These are phyloP conservation scores for Platichthys flesus DNA, from an alignment of 2,113 vertebrate species.

Conservation along the genomic window DNA sequence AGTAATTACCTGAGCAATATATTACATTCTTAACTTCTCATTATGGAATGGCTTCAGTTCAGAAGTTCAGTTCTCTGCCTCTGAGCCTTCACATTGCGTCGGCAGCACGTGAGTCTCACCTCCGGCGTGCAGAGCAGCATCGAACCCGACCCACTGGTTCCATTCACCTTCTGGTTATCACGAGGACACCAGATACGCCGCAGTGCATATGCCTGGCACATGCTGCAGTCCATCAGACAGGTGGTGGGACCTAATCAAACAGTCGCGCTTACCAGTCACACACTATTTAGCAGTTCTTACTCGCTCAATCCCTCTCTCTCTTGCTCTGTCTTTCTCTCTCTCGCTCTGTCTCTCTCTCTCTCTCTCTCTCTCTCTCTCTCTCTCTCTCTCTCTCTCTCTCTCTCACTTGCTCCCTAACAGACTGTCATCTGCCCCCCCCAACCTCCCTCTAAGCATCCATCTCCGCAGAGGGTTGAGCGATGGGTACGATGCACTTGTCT, in stretches of 20 bases:
- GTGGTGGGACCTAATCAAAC: constrained; percentile 67
- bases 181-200: constrained; percentile 48
- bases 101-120: not conserved
- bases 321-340: not conserved
- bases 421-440: not conserved
- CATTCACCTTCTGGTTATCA: constrained; percentile 69
- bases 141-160: constrained; percentile 21
- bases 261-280: constrained; percentile 42
- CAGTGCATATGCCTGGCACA: constrained; percentile 65
- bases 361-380: not conserved
- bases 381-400: not conserved
- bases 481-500: constrained; percentile 32
- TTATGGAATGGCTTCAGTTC: not conserved
- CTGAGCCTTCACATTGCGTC: not conserved
- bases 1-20: not conserved
- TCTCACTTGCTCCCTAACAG: not conserved
- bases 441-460: constrained; percentile 11
- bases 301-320: not conserved
- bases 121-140: not conserved
- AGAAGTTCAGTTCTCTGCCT: not conserved
- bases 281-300: constrained; percentile 45
- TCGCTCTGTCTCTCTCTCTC: not conserved
- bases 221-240: constrained; percentile 51
- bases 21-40: not conserved
- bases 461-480: constrained; percentile 50